Evolutionary conservation across 2,113 vertebrate genomes (phyloP).

Genomic region (Todiramphus saurophagus): DNA sequence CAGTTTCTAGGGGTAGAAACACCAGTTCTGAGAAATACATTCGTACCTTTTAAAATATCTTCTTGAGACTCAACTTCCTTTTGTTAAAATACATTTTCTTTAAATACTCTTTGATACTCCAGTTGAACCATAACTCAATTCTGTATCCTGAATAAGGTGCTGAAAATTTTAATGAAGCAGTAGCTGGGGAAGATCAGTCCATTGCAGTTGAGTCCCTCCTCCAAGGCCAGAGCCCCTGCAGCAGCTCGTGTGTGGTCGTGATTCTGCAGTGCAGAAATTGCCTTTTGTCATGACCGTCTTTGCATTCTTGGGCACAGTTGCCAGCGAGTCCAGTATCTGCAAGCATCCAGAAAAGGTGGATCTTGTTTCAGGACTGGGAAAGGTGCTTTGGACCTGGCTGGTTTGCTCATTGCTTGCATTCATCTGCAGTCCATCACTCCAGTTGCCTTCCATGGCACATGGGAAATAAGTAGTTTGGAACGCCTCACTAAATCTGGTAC

Average conservation of each 20-base stretch:
- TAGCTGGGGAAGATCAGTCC: neutral
- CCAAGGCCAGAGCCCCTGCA: neutral
- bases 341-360: neutral
- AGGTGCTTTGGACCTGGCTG: neutral
- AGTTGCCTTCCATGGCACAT: neutral
- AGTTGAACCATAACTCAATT: neutral
- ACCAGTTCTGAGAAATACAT: neutral
- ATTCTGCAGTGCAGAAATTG: neutral
- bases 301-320: neutral
- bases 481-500: neutral
- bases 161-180: neutral
- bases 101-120: neutral
- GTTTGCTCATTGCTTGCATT: neutral
- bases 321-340: neutral
- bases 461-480: neutral
- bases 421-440: neutral
- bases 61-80: neutral
- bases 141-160: neutral
- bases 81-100: neutral
- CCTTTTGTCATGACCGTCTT: neutral
- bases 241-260: accelerated
- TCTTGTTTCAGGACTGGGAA: neutral
- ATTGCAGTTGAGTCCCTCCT: neutral
- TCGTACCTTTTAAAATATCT: neutral
- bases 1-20: neutral